Conservation (phyloP, 2,113 vertebrate species). For the Anhinga anhinga region DNA sequence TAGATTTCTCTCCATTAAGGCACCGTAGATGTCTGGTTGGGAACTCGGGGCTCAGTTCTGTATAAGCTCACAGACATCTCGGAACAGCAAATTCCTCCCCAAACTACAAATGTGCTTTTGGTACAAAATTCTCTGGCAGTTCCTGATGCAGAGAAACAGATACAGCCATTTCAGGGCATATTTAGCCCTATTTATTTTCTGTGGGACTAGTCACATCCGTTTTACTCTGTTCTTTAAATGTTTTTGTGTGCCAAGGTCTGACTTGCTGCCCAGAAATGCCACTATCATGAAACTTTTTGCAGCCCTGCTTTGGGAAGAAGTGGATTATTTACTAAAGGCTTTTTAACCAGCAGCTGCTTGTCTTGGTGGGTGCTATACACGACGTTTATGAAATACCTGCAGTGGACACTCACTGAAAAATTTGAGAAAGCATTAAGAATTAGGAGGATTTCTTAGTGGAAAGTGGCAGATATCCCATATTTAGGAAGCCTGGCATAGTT, state of each 20-base stretch:
- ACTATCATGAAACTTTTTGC: neutral
- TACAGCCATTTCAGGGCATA: neutral
- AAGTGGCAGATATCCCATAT: neutral
- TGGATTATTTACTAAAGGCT: neutral
- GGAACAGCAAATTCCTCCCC: neutral
- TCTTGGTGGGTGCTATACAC: neutral
- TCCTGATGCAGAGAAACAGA: neutral
- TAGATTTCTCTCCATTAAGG: neutral
- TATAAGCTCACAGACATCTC: neutral
- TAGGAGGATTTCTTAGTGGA: neutral
- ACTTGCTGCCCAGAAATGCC: neutral
- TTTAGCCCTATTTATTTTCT: neutral
- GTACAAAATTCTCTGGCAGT: neutral
- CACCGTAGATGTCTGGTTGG: rapidly evolving
- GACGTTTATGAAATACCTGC: neutral
- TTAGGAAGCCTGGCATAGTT: neutral
- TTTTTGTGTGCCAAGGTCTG: neutral
- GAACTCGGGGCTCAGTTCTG: neutral
- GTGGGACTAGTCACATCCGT: neutral
- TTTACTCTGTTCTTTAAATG: neutral
- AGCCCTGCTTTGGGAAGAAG: neutral
- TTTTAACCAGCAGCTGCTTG: neutral
- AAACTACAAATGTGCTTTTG: neutral
- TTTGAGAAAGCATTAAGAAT: neutral
- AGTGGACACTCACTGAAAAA: neutral